Evolutionary conservation across 2,797 vertebrate genomes (phyloP), one percentile per base, ranked within the genome.

Genomic region (Chrosomus eos): DNA sequence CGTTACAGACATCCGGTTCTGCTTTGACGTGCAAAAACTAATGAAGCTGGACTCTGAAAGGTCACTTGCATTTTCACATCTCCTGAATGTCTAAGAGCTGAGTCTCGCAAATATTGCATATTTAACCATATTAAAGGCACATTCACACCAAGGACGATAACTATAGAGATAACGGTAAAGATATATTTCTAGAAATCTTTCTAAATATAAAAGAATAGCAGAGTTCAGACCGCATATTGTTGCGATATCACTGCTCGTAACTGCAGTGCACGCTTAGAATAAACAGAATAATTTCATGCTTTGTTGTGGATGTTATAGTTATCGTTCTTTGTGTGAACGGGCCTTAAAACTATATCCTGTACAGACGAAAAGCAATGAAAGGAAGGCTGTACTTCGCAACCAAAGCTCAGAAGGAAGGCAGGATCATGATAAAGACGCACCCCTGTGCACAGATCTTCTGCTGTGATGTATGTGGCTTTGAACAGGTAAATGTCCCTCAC

Each of bases 331-430:
- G 26, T 64, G 13, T 64, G 14, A 64, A 64, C 26, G 28, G 14
- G 2, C 60, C 60, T 28, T 62, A 28, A 43, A 83, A 45, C n/a
- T 21, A 71, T 14, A 23, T 85, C 0, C 82, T 68, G 85, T 91
- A 71, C 93, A 99, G 98, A 88, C 96, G 97, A 80, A 97, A 97
- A 74, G 98, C 97, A 0, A 99, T 99, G 98, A 97, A 98, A 87
- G 98, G 98, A 9, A 91, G 98, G 60, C 94, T 99, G 89, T 99
- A 97, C 90, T 99, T 98, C 82, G 95, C 97, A 9, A 96, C 97
- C 77, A 97, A 97, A 91, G 94, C 97, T 0, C 97, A 98, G 90
- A 98, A 98, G 83, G 96, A 95, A 0, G 97, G 97, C 45, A 97
- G 96, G 91, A 96, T 97, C 90, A 96, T 97, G 96, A 99, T 99